Evolutionary conservation across 2,888 invertebrate genomes (phyloP).

Genomic region (Plusia festucae): DNA sequence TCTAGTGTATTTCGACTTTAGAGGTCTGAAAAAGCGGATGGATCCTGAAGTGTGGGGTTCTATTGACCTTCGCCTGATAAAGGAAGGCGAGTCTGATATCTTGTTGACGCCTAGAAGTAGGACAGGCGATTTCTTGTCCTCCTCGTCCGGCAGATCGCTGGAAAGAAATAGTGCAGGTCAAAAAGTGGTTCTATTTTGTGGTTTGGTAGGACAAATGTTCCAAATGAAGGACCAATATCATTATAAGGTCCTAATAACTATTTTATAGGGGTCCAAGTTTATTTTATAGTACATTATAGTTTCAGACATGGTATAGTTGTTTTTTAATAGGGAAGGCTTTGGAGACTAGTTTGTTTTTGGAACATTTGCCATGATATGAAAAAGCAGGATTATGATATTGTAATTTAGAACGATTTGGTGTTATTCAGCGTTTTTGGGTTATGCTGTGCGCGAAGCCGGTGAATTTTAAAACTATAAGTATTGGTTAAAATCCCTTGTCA

Average conservation of each 20-base stretch:
- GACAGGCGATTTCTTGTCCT: constrained; percentile 89
- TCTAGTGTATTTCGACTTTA: constrained; percentile 84
- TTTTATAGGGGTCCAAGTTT: background rate
- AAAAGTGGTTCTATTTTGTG: constrained; percentile 25
- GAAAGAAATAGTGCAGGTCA: constrained; percentile 64
- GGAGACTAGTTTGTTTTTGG: no score
- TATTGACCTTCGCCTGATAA: constrained; percentile 79
- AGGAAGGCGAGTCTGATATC: constrained; percentile 83
- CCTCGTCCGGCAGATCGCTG: constrained; percentile 91
- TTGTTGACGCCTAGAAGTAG: constrained; percentile 90
- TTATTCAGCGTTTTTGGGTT: constrained; percentile 21
- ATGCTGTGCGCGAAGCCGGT: constrained; percentile 11
- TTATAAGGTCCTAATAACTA: background rate
- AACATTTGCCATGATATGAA: constrained; percentile 22
- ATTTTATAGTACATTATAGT: no score
- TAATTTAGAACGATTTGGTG: background rate
- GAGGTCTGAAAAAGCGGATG: constrained; percentile 83
- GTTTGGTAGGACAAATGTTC: constrained; percentile 22
- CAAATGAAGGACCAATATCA: constrained; percentile 13
- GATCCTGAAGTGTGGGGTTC: constrained; percentile 81
- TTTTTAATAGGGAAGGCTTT: no score
- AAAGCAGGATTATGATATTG: constrained; percentile 3
- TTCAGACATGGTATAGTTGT: no score
- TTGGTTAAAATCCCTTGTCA: no score
- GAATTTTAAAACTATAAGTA: no score